phyloP scores from a whole-genome alignment of 2,888 invertebrate genomes.

The Ectemnius cavifrons region DNA sequence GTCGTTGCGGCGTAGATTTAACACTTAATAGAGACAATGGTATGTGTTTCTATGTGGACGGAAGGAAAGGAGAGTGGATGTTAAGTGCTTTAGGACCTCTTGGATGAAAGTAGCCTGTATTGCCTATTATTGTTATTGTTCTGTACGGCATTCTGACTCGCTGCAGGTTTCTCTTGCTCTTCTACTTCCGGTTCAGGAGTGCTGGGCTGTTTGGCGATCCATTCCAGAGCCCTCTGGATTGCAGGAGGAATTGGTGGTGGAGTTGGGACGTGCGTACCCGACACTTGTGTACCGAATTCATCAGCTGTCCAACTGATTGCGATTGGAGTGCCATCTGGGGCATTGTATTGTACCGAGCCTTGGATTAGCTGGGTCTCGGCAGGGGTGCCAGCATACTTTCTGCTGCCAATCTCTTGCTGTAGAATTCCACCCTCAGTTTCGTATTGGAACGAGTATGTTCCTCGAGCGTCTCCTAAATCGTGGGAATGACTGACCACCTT shows the following conservation, averaged over 20 bases:
- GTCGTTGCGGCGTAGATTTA: neutral
- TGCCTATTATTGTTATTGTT: conserved; percentile 39
- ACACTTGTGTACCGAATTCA: conserved; percentile 74
- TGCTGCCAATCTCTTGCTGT: conserved; percentile 70
- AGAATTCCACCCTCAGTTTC: conserved; percentile 76
- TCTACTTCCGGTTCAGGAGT: conserved; percentile 62
- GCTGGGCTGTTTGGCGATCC: conserved; percentile 75
- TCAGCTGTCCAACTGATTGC: conserved; percentile 76
- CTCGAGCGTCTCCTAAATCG: conserved; percentile 71
- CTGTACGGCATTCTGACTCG: conserved; percentile 46
- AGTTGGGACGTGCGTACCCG: conserved; percentile 72
- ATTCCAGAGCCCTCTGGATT: conserved; percentile 74
- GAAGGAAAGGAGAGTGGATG: neutral
- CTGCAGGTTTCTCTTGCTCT: conserved; percentile 40
- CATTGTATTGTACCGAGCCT: conserved; percentile 76
- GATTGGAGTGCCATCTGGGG: conserved; percentile 75
- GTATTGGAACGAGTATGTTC: conserved; percentile 72
- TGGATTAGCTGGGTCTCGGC: conserved; percentile 75
- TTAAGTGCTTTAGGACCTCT: conserved; percentile 43
- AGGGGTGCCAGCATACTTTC: conserved; percentile 75
- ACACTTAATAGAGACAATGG: conserved; percentile 14
- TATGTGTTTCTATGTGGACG: conserved; percentile 5
- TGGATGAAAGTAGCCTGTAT: conserved; percentile 40
- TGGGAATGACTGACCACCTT: conserved; percentile 69
- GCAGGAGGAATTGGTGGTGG: conserved; percentile 75